Base-by-base conservation (phyloP, 1,140 invertebrate species). In the Neodiprion fabricii region DNA sequence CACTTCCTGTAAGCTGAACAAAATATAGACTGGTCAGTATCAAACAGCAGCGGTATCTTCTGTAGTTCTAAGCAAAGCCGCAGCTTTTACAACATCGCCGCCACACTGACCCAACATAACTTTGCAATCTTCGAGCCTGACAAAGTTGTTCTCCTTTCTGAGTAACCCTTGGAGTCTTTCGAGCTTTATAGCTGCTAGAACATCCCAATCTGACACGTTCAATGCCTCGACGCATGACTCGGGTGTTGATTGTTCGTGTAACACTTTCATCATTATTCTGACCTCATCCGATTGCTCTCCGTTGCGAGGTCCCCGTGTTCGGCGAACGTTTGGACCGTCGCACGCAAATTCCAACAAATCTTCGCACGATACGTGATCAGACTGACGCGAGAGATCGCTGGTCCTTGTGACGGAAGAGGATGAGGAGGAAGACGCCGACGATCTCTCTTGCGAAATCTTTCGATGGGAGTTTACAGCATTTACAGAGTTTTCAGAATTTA, bases 261-360 rank as follows among this genome's bases (percentile, higher is more conserved):
- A 90, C 14, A 98, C 95, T 89, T 97, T 97, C 72, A 92, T 91
- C 95, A 98, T 96, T 28, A 97, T 96, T 78, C 95, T 89, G 67
- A 98, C 95, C 91, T 98, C 96, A 84, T 98, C 96, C 1, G 95
- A 96, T 79, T 96, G 94, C 1, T 93, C 91, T 2, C 95, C 95
- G 70, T 94, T 91, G n/a, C 93, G 92, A n/a, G 93, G 91, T 0
- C 95, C 94, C 40, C 89, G 89, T 7, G 91, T 91, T 73, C 90
- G 81, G 69, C 88, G 82, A 5, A 86, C 85, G 78, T 93, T 94
- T 0, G 95, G 95, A 73, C 94, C 94, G 79, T 95, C 93, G 82
- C 96, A 93, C 8, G 96, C 95, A 88, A 98, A 97, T 81, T 97
- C 96, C 47, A 97, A 86, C 65, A 98, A 87, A 90, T 98, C 96